Percentiles rank a stretch among this genome's conserved stretches.
phyloP scores from a whole-genome alignment of 2,797 vertebrate species.

The Morus bassanus region DNA sequence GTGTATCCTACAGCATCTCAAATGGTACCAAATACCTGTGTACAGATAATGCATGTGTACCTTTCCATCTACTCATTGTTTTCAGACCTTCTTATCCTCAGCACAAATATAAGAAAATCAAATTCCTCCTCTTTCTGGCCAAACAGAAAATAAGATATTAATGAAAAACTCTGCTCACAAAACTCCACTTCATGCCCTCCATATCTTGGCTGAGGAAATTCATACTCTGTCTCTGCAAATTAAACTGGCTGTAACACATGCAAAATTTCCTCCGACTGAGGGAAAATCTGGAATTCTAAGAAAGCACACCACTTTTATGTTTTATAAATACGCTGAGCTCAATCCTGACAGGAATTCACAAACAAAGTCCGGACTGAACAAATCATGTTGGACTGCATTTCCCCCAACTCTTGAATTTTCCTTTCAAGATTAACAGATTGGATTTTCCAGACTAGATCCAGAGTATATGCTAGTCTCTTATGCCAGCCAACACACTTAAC shows the following conservation, averaged over 20 bases:
- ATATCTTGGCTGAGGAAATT: background rate
- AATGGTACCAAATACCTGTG: accelerated
- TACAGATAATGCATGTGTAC: background rate
- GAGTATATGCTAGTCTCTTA: background rate
- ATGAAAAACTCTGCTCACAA: background rate
- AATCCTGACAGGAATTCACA: conserved; percentile 12
- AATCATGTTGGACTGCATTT: background rate
- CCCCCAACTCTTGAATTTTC: background rate
- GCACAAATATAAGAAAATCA: background rate
- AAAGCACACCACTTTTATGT: background rate
- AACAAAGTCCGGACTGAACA: background rate
- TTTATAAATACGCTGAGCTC: background rate
- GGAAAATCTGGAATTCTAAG: background rate
- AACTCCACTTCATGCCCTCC: background rate
- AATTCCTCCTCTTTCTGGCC: background rate
- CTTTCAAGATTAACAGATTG: background rate
- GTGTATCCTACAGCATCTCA: background rate
- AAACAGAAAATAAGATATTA: background rate
- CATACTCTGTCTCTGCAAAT: background rate
- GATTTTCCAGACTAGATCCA: conserved; percentile 7
- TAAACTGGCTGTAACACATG: background rate
- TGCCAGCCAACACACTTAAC: background rate
- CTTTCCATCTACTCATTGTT: background rate
- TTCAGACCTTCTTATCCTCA: background rate
- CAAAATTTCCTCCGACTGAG: background rate